Evolutionary conservation across 2,113 vertebrate species (phyloP), one percentile per base, ranked within the genome.

Genomic region (Vulpes ferrilata): DNA sequence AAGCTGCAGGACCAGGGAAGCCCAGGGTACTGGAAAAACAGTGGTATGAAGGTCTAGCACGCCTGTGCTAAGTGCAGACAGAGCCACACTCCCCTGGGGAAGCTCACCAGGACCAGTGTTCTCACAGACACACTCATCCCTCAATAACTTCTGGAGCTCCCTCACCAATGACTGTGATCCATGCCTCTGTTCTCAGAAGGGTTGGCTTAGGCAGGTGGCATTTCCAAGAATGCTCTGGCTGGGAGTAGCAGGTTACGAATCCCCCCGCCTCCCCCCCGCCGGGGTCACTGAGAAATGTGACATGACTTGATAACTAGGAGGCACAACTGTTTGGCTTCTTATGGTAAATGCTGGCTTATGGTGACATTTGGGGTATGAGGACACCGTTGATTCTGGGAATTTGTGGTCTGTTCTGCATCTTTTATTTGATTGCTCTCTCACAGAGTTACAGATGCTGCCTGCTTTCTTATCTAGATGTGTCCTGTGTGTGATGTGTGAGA

Each of bases 161-260:
- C 74, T 88, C 43, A 23, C 51, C 57, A 23, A 5, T 1, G 17
- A 84, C 30, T 7, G 62, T 8, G 81, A 43, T 43, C 38, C 62
- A 80, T 1, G 7, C 10, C 32, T 86, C 64, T 86, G 38, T 90
- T 95, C 73, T 12, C 62, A 89, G 67, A 93, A 98, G 15, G 93
- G 19, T 67, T 91, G 96, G 95, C 80, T 87, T 97, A 92, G 62
- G 89, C 57, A 83, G 94, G 93, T 79, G 96, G 78, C 20, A 23
- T 73, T 80, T 85, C 97, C 95, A 92, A 59, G 95, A 97, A 93
- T 16, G 80, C 64, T 76, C 79, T 95, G 95, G 64, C 59, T 93
- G 32, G 59, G 60, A 90, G 92, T 94, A 90, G 59, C 74, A 90
- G 81, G 69, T 85, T 82, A 19, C 38, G 48, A 59, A 17, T 96